Base-by-base conservation (phyloP, 2,888 invertebrate species). In the Calliopum simillimum region DNA sequence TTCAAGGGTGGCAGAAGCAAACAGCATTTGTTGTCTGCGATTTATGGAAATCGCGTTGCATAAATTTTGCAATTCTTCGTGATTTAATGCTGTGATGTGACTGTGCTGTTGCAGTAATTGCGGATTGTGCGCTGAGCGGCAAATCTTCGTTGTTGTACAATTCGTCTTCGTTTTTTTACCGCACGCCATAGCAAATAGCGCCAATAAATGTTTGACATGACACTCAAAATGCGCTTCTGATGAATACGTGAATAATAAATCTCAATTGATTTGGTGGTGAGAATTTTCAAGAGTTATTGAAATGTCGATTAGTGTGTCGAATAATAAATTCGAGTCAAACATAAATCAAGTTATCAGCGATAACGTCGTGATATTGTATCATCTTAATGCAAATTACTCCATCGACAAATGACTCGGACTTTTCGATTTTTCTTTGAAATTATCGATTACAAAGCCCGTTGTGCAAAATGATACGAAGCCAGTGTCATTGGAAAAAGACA, bases 181-280 rank as follows among this genome's bases (percentile, higher is more conserved):
- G 21, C 12, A 56, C 56, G 46, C 13, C 44, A 14, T n/a, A 21
- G 49, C 58, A 58, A 67, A 67, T 59, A 58, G 58, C 67, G 67
- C 67, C 67, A 58, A 67, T 67, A 59, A 67, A 58, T 67, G 67
- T 67, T 58, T 19, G 49, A 67, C 67, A 67, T 58, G 67, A 67
- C 67, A 67, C 67, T 33, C 67, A 21, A 41, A 49, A 33, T 33
- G 49, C 47, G 58, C 41, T 67, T 41, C 41, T 59, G 67, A 58
- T 67, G 59, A 21, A 33, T 59, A 25, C 14, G 13, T 2, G n/a
- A 8, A 33, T 41, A 51, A 64, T 64, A 64, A 64, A 64, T 64
- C 49, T 8, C 23, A 53, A 53, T 23, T 53, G 4, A 13, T 53
- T 53, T 19, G n/a, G n/a, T n/a, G 23, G 14, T 13, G 53, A 13